Base-by-base conservation (phyloP, 2,888 invertebrate genomes). In the Lottia scabra region DNA sequence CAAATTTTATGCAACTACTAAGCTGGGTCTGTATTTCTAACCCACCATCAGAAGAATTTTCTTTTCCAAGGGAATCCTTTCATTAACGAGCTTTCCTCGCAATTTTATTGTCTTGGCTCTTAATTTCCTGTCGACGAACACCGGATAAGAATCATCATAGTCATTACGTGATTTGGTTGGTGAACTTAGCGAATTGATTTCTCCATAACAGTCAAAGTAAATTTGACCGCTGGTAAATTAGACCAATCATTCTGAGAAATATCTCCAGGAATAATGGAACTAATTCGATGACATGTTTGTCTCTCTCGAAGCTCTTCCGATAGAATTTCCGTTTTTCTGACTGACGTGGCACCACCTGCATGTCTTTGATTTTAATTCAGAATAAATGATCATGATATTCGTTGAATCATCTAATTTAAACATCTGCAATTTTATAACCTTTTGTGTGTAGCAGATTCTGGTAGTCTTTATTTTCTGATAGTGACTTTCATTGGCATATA, bases 261-360 rank as follows among this genome's bases (percentile, higher is more conserved):
- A 56, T 23, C 56, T 56, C 19, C 23, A 56, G 23, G 56, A 56
- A 56, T 56, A 56, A 56, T 56, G 56, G 56, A 56, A 56, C 56
- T 56, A 56, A 56, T 56, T 56, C 56, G 56, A 56, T 56, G 56
- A 56, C 56, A 70, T 70, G 70, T 70, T 70, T 70, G 70, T 64
- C 46, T 26, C 63, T 45, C 65, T 64, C 44, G 43, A 64, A 48
- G 30, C 48, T 65, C 64, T 70, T 70, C 70, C 70, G 70, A 46
- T 70, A 46, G 48, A 64, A 63, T 70, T 70, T 70, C 70, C 70
- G 70, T 70, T 70, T 63, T 43, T 45, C 64, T 44, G 26, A 70
- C 64, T 46, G 44, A 46, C 46, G 46, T 46, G 44, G 27, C 45
- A 45, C 64, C 70, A 70, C 70, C 70, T 70, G 70, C 70, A 65